A percentile compares a stretch with the other conserved stretches of the same genome.
Conservation (phyloP, 1,140 invertebrate genomes). For the Stratiolaelaps scimitus region DNA sequence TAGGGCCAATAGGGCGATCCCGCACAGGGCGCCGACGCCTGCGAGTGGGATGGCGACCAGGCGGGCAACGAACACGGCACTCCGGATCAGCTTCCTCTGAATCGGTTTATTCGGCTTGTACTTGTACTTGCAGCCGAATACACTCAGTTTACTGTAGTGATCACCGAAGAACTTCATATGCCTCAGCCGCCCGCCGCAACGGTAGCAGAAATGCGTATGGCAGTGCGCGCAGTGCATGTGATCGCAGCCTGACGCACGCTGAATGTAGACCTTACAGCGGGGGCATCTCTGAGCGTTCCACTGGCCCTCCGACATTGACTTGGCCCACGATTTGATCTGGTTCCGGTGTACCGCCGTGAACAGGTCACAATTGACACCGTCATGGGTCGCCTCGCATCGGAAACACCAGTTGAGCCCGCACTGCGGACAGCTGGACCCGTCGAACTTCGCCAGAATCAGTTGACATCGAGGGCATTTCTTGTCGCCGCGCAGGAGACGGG, state of each 20-base stretch:
- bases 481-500: conserved; percentile 10
- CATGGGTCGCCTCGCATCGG: conserved; percentile 43
- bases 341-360: conserved; percentile 41
- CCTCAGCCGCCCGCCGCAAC: conserved; percentile 42
- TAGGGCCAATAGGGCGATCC: conserved; percentile 7
- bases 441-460: not conserved
- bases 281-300: conserved; percentile 45
- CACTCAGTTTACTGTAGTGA: conserved; percentile 42
- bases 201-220: conserved; percentile 43
- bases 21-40: conserved; percentile 26
- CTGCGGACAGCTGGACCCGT: conserved; percentile 38
- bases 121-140: conserved; percentile 44
- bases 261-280: conserved; percentile 44
- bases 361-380: conserved; percentile 41
- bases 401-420: conserved; percentile 44
- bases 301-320: conserved; percentile 40
- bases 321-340: conserved; percentile 42
- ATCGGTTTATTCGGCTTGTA: conserved; percentile 41
- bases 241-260: conserved; percentile 43
- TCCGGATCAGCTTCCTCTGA: conserved; percentile 40
- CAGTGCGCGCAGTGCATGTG: conserved; percentile 44
- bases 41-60: not conserved
- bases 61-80: conserved; percentile 41
- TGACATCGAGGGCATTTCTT: conserved; percentile 8
- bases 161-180: conserved; percentile 42